Evolutionary conservation across 2,113 vertebrate genomes (phyloP).

Genomic region (Anhinga rufa): DNA sequence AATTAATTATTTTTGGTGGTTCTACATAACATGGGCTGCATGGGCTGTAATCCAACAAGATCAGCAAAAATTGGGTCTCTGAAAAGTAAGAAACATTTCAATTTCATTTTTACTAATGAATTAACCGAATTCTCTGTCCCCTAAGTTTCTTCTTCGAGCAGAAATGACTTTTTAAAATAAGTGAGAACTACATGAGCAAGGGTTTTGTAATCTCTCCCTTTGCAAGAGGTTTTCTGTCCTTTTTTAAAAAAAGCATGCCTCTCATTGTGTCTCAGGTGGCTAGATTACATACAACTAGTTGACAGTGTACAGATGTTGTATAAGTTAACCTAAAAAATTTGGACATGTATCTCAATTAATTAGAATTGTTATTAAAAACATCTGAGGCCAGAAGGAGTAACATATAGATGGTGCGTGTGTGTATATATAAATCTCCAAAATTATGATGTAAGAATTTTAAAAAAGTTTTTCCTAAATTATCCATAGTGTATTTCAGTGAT

Average conservation of each 20-base stretch:
- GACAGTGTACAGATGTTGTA: neutral
- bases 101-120: neutral
- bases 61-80: neutral
- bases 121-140: neutral
- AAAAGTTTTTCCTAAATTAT: neutral
- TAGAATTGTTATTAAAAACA: neutral
- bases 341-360: neutral
- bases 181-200: neutral
- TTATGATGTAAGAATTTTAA: neutral
- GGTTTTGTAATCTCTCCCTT: neutral
- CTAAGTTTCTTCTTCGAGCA: neutral
- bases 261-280: neutral
- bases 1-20: neutral
- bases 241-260: neutral
- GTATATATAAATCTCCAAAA: neutral
- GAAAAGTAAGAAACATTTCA: neutral
- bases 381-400: neutral
- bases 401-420: neutral
- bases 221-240: neutral
- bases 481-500: neutral
- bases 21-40: neutral
- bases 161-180: neutral
- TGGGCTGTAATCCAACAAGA: neutral
- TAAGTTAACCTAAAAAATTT: neutral
- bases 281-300: neutral